A percentile compares a stretch with the other conserved stretches of the same genome.
Evolutionary conservation across 2,113 vertebrate species (phyloP).

Genomic region (Choloepus hoffmanni): DNA sequence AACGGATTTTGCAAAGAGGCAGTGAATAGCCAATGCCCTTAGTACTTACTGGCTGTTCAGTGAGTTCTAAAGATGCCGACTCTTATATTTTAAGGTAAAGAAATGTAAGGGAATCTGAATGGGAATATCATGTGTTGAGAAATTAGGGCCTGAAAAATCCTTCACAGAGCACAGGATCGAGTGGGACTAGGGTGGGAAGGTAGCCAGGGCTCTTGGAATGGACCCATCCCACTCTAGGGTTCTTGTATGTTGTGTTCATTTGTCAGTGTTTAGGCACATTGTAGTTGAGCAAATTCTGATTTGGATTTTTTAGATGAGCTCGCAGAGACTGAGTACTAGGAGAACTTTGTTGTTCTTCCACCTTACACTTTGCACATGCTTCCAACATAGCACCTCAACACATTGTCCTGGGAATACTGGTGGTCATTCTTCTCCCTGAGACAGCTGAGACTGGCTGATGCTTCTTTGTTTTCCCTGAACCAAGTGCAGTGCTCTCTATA

Average conservation of each 20-base stretch:
- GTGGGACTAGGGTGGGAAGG: neutral
- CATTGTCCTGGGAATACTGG: neutral
- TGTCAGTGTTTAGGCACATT: neutral
- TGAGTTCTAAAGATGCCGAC: neutral
- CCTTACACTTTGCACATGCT: neutral
- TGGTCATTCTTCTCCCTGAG: too few species aligned
- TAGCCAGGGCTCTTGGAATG: neutral
- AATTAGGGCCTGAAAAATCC: neutral
- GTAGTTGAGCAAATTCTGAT: neutral
- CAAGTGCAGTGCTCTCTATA: conserved; percentile 2
- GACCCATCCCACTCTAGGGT: neutral
- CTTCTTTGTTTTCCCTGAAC: neutral
- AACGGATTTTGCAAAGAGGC: neutral
- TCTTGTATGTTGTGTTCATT: neutral
- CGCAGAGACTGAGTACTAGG: neutral
- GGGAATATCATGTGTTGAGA: neutral
- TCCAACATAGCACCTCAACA: neutral
- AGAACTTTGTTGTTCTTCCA: neutral
- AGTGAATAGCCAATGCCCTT: neutral
- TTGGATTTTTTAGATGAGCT: neutral
- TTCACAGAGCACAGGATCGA: neutral
- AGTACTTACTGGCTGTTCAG: neutral
- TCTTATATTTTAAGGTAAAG: conserved; percentile 13
- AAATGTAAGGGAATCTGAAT: neutral
- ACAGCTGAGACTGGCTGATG: neutral